phyloP scores from a whole-genome alignment of 2,888 invertebrate species.

The Ptychoptera contaminata region DNA sequence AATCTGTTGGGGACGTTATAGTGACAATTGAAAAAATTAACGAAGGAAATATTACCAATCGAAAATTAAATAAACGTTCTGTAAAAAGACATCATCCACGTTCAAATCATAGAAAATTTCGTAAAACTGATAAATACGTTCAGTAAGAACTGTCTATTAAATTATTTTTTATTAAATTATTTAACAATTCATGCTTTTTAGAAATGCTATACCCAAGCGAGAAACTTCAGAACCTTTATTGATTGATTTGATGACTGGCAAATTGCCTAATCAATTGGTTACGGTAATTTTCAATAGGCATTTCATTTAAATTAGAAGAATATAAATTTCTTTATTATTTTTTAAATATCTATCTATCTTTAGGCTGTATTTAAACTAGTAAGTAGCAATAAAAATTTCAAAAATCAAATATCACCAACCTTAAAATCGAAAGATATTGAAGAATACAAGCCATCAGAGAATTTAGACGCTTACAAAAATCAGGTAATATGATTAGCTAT shows the following conservation, averaged over 20 bases:
- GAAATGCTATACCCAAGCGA: background rate
- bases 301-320: no score
- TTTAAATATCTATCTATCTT: constrained; percentile 9
- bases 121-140: constrained; percentile 7
- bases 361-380: constrained; percentile 19
- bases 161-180: no score
- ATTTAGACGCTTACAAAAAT: background rate
- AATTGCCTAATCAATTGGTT: constrained; percentile 18
- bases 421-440: constrained; percentile 10
- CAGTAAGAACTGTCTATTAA: no score
- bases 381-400: constrained; percentile 17
- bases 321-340: background rate
- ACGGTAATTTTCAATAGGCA: background rate
- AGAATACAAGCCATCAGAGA: background rate
- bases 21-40: no score
- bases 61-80: no score
- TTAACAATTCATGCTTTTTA: background rate
- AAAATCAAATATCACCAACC: constrained; percentile 15
- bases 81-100: no score
- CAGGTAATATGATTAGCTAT: background rate
- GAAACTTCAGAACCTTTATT: constrained; percentile 5
- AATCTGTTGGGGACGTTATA: no score
- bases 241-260: constrained; percentile 19
- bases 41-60: no score
- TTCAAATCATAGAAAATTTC: background rate